Base-by-base conservation (phyloP, 1,140 invertebrate species). In the Arctopsyche grandis region DNA sequence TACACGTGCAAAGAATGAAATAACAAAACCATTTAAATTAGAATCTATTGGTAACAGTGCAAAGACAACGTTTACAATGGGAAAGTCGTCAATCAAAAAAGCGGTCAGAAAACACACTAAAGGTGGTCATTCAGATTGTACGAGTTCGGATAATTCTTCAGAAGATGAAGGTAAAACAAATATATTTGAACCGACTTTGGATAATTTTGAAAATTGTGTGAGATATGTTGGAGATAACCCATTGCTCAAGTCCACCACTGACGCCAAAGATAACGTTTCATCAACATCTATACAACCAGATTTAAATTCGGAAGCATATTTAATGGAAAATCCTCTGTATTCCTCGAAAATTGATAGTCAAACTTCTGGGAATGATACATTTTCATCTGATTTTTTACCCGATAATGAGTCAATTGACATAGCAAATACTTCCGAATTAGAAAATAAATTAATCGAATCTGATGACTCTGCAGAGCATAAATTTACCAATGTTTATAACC, bases 31-130 rank as follows among this genome's bases (percentile, higher is more conserved):
- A 83, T 86, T 3, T 85, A 88, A 82, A 80, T 87, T 5, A 85
- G 86, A 83, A 86, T 87, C 82, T 85, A 86, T 81, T 85, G 86
- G 78, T 81, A 85, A 78, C 81, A 86, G 0, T 85, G 85, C 3
- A 5, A 88, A 86, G 78, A 87, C 87, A 79, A 89, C 87, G 77
- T 91, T 90, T 81, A 89, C 88, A 0, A 84, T 90, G 5, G 90
- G 90, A 5, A 84, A 77, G 80, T 84, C 82, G 38, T 80, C 81
- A 81, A 84, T 78, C 82, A 85, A 74, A 86, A 86, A 83, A 73
- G 75, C 63, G 16, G 48, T 63, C 69, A 9, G 86, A 86, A 44
- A 77, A 66, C 71, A 89, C 85, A 83, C 87, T 86, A 79, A 88
- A 88, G 77, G 87, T 43, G 81, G 87, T 9, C 87, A 85, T 70